Conservation (phyloP, 2,888 invertebrate species). For the Drosophila anceps region DNA sequence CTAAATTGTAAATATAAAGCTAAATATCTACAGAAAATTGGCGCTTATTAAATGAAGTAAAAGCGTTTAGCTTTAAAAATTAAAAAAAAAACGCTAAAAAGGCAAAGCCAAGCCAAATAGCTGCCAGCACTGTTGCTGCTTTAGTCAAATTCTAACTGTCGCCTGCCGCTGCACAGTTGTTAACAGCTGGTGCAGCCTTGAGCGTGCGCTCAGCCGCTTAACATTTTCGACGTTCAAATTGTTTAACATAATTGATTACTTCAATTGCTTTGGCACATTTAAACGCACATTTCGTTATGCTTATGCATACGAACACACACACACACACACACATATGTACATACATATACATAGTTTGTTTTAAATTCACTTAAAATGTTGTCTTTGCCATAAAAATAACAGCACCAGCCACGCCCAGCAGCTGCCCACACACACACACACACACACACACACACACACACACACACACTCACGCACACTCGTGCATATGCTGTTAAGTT, state of each 20-base stretch:
- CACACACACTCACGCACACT: not conserved
- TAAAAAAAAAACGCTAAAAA: not conserved
- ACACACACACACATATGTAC: not conserved
- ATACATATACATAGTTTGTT: not conserved
- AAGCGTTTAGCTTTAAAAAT: not conserved
- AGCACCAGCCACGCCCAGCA: slow-evolving; percentile 2
- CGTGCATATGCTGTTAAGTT: slow-evolving; percentile 16
- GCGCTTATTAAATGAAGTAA: not conserved
- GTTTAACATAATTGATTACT: slow-evolving; percentile 51
- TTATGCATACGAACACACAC: slow-evolving; percentile 8
- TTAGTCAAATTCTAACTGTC: slow-evolving; percentile 69
- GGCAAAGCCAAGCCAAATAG: not conserved
- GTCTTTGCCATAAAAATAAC: slow-evolving; percentile 24
- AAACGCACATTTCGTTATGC: slow-evolving; percentile 38
- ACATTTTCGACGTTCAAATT: slow-evolving; percentile 38
- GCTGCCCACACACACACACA: slow-evolving; percentile 3
- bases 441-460: slow-evolving; percentile 4
- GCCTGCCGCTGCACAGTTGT: slow-evolving; percentile 22
- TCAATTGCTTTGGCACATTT: slow-evolving; percentile 29
- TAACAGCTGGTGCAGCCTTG: slow-evolving; percentile 41
- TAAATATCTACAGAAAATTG: not conserved
- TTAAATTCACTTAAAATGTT: slow-evolving; percentile 10
- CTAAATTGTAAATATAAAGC: not conserved
- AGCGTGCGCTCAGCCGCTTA: slow-evolving; percentile 12
- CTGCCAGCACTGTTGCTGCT: slow-evolving; percentile 8